phyloP scores from a whole-genome alignment of 2,113 vertebrate genomes.

The Mustela lutreola region DNA sequence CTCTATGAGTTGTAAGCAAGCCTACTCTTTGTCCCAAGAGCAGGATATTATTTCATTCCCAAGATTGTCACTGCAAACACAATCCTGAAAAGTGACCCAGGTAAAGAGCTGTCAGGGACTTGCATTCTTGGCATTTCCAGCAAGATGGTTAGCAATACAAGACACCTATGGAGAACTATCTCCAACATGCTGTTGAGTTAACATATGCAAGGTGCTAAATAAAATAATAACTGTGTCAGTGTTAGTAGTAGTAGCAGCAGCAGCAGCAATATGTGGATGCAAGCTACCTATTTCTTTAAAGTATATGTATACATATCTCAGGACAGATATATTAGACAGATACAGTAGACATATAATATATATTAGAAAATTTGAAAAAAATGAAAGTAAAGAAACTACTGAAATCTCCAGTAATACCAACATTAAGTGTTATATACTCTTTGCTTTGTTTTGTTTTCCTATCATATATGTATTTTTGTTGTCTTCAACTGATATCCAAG shows the following conservation, averaged over 20 bases:
- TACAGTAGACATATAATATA: neutral
- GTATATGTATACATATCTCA: neutral
- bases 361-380: slow-evolving; percentile 1
- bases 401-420: neutral
- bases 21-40: neutral
- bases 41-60: neutral
- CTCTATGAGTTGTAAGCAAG: neutral
- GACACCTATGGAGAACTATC: neutral
- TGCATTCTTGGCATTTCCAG: neutral
- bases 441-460: slow-evolving; percentile 1
- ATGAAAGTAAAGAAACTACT: slow-evolving; percentile 34
- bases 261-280: neutral
- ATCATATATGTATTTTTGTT: neutral
- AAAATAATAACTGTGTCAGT: neutral
- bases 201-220: neutral
- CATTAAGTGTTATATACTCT: neutral
- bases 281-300: slow-evolving; percentile 22
- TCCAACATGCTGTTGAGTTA: neutral
- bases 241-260: neutral
- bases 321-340: neutral
- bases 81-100: neutral
- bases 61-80: neutral
- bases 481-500: neutral
- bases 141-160: neutral
- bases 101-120: neutral